Evolutionary conservation across 2,797 vertebrate genomes (phyloP).

Genomic region (Eulemur rubriventer): DNA sequence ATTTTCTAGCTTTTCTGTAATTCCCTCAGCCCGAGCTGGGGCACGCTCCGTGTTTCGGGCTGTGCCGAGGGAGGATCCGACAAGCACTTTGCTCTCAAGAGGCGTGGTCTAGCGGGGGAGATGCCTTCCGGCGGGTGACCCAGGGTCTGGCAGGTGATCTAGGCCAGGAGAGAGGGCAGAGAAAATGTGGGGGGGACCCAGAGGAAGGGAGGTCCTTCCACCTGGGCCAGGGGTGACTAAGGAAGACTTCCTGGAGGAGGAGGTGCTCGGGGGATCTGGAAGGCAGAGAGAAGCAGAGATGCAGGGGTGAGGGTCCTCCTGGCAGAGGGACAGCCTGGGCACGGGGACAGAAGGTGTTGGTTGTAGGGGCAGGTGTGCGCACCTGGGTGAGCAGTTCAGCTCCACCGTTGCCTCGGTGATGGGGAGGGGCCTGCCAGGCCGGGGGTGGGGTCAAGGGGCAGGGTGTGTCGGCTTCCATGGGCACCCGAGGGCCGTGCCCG

Average conservation of each 20-base stretch:
- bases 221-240: no score
- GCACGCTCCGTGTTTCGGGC: accelerated
- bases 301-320: background rate
- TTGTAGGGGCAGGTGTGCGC: accelerated
- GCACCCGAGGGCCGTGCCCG: background rate
- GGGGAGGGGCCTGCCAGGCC: background rate
- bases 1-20: background rate
- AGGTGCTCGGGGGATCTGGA: background rate
- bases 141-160: background rate
- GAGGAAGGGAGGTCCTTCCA: background rate
- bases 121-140: accelerated
- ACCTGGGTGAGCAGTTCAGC: accelerated
- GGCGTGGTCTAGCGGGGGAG: accelerated
- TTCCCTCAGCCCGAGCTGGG: background rate
- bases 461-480: accelerated
- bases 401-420: background rate
- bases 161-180: background rate
- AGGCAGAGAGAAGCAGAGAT: background rate
- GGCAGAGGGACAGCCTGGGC: background rate
- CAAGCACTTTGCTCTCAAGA: background rate
- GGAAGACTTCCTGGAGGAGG: background rate
- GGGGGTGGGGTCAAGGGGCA: background rate
- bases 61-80: background rate
- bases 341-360: background rate
- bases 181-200: background rate